phyloP scores from a whole-genome alignment of 2,888 invertebrate genomes.

The Polietes domitor region DNA sequence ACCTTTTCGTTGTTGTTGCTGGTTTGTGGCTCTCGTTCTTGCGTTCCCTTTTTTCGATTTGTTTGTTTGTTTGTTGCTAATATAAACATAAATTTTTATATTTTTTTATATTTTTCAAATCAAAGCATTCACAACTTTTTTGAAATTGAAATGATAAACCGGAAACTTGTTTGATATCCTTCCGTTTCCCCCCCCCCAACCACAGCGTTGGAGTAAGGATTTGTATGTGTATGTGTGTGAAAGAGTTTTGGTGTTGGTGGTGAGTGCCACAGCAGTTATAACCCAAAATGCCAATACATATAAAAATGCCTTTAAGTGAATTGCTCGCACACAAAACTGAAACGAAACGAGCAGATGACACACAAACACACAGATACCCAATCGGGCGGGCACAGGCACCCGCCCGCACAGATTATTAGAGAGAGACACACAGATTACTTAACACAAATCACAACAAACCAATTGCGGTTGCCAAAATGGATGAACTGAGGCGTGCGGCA shows the following conservation, averaged over 20 bases:
- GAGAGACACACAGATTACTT: constrained; percentile 37
- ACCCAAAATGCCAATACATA: constrained; percentile 19
- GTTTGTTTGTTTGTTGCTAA: not conserved
- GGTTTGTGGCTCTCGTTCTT: not conserved
- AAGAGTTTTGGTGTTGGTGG: not conserved
- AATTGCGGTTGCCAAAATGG: constrained; percentile 46
- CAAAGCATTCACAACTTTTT: not conserved
- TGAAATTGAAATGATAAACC: constrained; percentile 31
- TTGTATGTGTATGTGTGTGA: not conserved
- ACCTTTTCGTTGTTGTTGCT: not conserved
- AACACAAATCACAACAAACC: constrained; percentile 57
- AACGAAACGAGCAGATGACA: not conserved
- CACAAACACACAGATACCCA: not conserved
- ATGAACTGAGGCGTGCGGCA: not conserved
- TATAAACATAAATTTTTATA: constrained; percentile 16
- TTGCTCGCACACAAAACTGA: constrained; percentile 37
- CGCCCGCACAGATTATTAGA: not conserved
- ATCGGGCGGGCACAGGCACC: too few species aligned
- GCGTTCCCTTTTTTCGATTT: too few species aligned
- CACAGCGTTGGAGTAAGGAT: not conserved
- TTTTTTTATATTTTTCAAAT: constrained; percentile 10
- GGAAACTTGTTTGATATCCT: constrained; percentile 44
- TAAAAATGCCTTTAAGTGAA: constrained; percentile 51
- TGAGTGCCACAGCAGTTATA: constrained; percentile 1
- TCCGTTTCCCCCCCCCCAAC: constrained; percentile 1